Percentiles rank a stretch among this genome's conserved stretches.
Conservation (phyloP, 2,113 vertebrate genomes). For the Halichoeres trimaculatus region DNA sequence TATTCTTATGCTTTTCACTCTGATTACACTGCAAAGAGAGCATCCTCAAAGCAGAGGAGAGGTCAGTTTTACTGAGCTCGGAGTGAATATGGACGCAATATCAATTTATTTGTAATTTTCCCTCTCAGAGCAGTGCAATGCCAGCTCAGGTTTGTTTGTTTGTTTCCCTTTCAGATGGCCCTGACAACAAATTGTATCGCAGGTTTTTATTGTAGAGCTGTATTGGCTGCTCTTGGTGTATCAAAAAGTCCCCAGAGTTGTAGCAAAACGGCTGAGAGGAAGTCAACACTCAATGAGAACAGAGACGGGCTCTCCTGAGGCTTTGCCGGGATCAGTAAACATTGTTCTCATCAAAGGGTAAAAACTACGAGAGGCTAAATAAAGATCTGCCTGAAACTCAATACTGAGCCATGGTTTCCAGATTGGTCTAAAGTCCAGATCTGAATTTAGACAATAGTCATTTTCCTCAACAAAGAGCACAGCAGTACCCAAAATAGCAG, state of each 20-base stretch:
- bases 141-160: slow-evolving; percentile 22
- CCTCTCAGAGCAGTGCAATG: neutral
- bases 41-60: neutral
- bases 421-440: slow-evolving; percentile 9
- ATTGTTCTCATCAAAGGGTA: slow-evolving; percentile 31
- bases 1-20: slow-evolving; percentile 16
- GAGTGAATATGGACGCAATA: slow-evolving; percentile 5
- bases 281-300: slow-evolving; percentile 38
- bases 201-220: slow-evolving; percentile 33
- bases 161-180: slow-evolving; percentile 12
- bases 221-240: slow-evolving; percentile 30
- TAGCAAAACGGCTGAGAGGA: slow-evolving; percentile 32
- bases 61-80: slow-evolving; percentile 1
- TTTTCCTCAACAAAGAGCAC: neutral
- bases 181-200: slow-evolving; percentile 19
- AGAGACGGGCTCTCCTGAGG: slow-evolving; percentile 32
- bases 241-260: slow-evolving; percentile 38
- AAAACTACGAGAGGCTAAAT: slow-evolving; percentile 9
- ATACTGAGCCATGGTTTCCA: slow-evolving; percentile 15
- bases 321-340: slow-evolving; percentile 28
- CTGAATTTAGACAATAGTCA: neutral
- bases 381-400: slow-evolving; percentile 14
- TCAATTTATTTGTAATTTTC: slow-evolving; percentile 9
- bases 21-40: slow-evolving; percentile 4
- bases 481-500: too few species aligned